A percentile compares a stretch with the other conserved stretches of the same genome.
Conservation (phyloP, 2,113 vertebrate species). For the Turnix velox region DNA sequence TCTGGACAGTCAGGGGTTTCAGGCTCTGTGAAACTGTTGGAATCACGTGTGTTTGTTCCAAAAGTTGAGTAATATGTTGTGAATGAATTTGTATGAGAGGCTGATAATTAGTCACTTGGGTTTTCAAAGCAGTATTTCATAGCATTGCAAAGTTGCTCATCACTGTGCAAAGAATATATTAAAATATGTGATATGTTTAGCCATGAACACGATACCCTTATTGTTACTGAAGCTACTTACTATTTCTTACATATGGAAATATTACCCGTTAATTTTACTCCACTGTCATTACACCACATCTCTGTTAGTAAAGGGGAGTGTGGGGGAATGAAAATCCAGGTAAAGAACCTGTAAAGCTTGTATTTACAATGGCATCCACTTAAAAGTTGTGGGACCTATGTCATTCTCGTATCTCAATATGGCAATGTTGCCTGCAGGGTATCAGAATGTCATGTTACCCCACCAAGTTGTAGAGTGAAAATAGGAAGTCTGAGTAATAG, state of each 20-base stretch:
- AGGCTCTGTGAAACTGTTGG: not conserved
- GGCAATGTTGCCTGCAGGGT: not conserved
- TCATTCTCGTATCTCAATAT: not conserved
- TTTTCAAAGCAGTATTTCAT: not conserved
- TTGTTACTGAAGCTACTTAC: slow-evolving; percentile 21
- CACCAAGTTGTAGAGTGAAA: not conserved
- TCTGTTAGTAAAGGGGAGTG: not conserved
- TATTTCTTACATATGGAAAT: slow-evolving; percentile 11
- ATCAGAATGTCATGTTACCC: not conserved
- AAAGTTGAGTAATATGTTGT: not conserved
- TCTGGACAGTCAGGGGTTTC: not conserved
- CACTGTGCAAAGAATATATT: slow-evolving; percentile 6
- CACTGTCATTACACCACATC: not conserved
- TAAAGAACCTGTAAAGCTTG: not conserved
- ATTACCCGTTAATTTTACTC: slow-evolving; percentile 40
- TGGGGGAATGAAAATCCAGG: not conserved
- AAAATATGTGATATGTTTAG: slow-evolving; percentile 6
- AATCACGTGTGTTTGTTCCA: not conserved
- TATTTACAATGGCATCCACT: not conserved
- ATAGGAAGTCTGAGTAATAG: not conserved
- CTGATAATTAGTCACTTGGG: not conserved
- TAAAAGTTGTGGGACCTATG: not conserved
- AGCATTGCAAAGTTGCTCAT: not conserved
- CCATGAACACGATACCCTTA: not conserved
- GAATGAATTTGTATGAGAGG: not conserved